Evolutionary conservation across 2,113 vertebrate species (phyloP).

Genomic region (Corynorhinus townsendii): DNA sequence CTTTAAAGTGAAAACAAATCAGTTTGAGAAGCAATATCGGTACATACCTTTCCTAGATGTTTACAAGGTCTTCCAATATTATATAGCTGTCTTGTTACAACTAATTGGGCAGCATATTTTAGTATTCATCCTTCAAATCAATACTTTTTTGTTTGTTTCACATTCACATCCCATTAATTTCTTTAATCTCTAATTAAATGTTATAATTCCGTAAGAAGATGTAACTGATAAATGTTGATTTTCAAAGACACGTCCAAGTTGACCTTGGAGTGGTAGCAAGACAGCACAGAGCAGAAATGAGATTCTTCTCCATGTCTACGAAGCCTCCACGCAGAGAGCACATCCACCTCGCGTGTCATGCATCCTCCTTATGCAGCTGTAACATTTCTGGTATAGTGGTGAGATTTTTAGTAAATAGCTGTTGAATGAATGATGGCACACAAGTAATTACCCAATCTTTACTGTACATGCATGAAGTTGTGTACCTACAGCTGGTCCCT

Average conservation of each 20-base stretch:
- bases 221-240: neutral
- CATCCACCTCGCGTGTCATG: neutral
- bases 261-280: neutral
- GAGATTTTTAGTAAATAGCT: neutral
- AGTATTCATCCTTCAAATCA: neutral
- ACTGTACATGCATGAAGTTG: neutral
- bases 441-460: neutral
- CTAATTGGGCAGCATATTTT: neutral
- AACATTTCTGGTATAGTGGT: neutral
- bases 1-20: slow-evolving; percentile 25
- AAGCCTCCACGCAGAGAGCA: neutral
- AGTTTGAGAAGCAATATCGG: neutral
- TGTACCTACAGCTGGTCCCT: neutral
- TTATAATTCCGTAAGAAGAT: neutral
- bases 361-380: neutral
- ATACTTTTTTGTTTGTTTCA: neutral
- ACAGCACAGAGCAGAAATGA: neutral
- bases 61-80: neutral
- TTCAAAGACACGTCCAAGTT: neutral
- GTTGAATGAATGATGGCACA: neutral
- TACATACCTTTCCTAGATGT: neutral
- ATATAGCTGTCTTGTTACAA: neutral
- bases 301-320: neutral
- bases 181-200: neutral
- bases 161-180: neutral